A percentile compares a stretch with the other conserved stretches of the same genome.
Conservation (phyloP, 2,797 vertebrate species). For the Hephaestus fuliginosus region DNA sequence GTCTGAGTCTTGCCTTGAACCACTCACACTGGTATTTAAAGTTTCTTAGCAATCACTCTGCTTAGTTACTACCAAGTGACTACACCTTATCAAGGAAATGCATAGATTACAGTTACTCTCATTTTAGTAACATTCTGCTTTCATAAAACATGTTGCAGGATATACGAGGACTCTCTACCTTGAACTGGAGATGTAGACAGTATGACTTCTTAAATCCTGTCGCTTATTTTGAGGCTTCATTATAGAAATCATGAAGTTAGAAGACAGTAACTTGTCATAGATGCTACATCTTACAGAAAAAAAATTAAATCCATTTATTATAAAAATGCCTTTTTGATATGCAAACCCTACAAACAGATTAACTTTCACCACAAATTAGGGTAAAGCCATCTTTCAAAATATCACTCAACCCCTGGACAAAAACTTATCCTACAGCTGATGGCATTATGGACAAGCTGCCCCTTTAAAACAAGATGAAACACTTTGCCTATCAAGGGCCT, state of each 20-base stretch:
- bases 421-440: neutral
- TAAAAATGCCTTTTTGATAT: neutral
- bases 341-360: constrained; percentile 6
- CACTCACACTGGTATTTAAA: neutral
- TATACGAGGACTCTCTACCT: neutral
- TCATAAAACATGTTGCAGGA: neutral
- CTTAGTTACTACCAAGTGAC: neutral
- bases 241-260: neutral
- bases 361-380: neutral
- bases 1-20: neutral
- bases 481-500: neutral
- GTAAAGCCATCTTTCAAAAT: constrained; percentile 3
- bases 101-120: neutral
- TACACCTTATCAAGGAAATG: neutral
- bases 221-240: neutral
- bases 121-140: neutral
- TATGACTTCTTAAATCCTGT: neutral
- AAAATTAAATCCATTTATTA: neutral
- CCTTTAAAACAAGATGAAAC: constrained; percentile 23
- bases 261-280: neutral
- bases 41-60: neutral
- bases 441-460: constrained; percentile 5
- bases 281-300: neutral
- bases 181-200: neutral
- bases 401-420: neutral